Evolutionary conservation across 2,797 vertebrate species (phyloP), one percentile per base, ranked within the genome.

Genomic region (Tolypeutes matacus): DNA sequence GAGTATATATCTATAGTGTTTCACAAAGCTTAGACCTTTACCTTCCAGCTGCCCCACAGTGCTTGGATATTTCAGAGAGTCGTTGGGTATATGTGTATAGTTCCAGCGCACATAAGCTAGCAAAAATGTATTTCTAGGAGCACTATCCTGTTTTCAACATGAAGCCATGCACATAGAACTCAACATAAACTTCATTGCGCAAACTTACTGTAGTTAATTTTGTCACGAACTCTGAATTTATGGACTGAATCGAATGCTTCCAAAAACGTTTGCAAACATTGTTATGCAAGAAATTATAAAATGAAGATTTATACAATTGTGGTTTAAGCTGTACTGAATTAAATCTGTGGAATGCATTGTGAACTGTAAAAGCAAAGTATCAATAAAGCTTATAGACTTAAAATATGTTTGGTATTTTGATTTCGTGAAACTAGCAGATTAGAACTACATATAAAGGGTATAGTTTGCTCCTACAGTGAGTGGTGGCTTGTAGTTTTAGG

Each of bases 291-390:
- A 99, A 99, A 98, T 98, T 98, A 98, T 98, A 98, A 99, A 95
- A 98, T 99, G 98, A 99, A 98, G 98, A 98, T 98, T 98, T 98
- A 98, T 98, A 98, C 98, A 98, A 98, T 99, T 98, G 99, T 99
- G 99, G 99, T 98, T 98, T 99, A 98, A 98, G 98, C 98, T 99
- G 91, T 99, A 98, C 75, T 98, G 99, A 99, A 98, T 98, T 99
- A 98, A 97, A 99, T 99, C 99, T 99, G 99, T 99, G 99, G 99
- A 99, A 99, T 99, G 99, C 99, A 98, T 99, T 99, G 99, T 99
- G 99, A 99, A 98, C 99, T 99, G 99, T 99, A 98, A 99, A 99
- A 98, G 98, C 98, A 98, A 97, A 98, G 97, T 98, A 98, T 99
- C 99, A 99, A 99, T 99, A 99, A 99, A 99, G 99, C 99, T 99